These are phyloP conservation scores for Axis porcinus DNA, from an alignment of 2,113 vertebrate genomes.

Conservation along the genomic window DNA sequence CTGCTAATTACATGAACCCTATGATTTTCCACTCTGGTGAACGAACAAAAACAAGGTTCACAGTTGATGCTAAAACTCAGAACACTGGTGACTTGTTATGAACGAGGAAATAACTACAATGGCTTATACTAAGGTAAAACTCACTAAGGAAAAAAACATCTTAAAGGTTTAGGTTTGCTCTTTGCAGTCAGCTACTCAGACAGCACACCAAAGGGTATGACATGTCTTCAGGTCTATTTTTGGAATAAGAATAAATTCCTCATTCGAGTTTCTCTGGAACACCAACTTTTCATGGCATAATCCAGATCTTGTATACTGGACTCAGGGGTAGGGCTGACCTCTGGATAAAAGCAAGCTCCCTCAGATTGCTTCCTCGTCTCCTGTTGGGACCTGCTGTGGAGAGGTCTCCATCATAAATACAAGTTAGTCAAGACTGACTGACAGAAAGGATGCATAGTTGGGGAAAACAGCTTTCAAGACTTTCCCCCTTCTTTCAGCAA, in stretches of 20 bases:
- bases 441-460: neutral
- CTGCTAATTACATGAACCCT: slow-evolving; percentile 55
- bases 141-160: neutral
- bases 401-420: neutral
- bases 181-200: neutral
- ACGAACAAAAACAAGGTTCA: slow-evolving; percentile 41
- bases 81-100: slow-evolving; percentile 36
- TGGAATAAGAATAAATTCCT: neutral
- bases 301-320: neutral
- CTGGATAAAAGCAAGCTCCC: neutral
- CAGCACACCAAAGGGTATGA: neutral
- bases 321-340: neutral
- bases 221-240: neutral
- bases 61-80: neutral
- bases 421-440: neutral
- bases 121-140: neutral
- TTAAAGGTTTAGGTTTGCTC: neutral
- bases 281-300: neutral
- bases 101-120: neutral
- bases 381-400: neutral
- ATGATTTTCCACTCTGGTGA: slow-evolving; percentile 62
- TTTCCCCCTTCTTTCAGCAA: neutral
- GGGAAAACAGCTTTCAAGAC: neutral
- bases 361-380: neutral
- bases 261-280: slow-evolving; percentile 28